Evolutionary conservation across 2,113 vertebrate genomes (phyloP).

Genomic region (Corythoichthys intestinalis): DNA sequence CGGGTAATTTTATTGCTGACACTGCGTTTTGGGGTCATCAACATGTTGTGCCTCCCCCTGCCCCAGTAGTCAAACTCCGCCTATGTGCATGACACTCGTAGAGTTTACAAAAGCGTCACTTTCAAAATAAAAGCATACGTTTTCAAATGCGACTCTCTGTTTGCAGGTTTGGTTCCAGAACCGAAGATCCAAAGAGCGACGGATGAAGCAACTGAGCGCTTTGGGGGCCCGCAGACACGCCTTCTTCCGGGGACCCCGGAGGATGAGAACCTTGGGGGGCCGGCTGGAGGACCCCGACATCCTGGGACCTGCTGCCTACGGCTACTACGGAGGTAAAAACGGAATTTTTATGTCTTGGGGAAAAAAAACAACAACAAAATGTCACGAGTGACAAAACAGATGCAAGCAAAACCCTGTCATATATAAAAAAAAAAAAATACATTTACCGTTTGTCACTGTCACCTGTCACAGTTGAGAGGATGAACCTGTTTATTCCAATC

Average conservation of each 20-base stretch:
- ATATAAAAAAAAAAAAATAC: too few species aligned
- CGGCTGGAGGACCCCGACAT: slow-evolving; percentile 93
- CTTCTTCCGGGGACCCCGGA: slow-evolving; percentile 89
- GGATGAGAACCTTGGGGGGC: slow-evolving; percentile 90
- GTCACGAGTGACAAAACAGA: not conserved
- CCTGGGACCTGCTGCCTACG: slow-evolving; percentile 87
- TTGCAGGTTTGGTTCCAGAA: slow-evolving; percentile 70
- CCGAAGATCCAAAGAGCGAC: slow-evolving; percentile 85
- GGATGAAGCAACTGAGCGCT: slow-evolving; percentile 94
- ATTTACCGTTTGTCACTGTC: not conserved
- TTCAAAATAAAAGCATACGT: too few species aligned
- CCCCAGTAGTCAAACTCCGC: too few species aligned
- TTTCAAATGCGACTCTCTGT: not conserved
- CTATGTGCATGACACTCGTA: too few species aligned
- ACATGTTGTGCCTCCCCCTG: too few species aligned
- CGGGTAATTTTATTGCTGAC: too few species aligned
- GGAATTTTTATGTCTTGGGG: too few species aligned
- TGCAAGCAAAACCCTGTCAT: not conserved
- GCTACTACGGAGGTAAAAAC: slow-evolving; percentile 90
- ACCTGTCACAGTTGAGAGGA: slow-evolving; percentile 1
- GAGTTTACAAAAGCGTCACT: too few species aligned
- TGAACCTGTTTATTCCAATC: not conserved
- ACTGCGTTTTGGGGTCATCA: too few species aligned
- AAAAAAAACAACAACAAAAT: not conserved
- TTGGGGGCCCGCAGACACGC: slow-evolving; percentile 87